Base-by-base conservation (phyloP, 2,888 invertebrate species). In the Palloptera scutellata region DNA sequence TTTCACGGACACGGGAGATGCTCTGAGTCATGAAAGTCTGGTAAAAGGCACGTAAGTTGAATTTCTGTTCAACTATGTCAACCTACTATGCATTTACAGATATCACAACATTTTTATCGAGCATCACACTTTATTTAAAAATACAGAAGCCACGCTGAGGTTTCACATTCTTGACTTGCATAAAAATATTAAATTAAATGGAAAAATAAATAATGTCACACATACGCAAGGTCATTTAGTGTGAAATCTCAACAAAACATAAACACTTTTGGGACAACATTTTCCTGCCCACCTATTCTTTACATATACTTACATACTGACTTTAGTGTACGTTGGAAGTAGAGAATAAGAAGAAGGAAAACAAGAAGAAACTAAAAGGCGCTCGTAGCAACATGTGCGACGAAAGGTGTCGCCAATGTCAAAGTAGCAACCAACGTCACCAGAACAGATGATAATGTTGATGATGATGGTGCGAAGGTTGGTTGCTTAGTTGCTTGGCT, bases 221-320 rank as follows among this genome's bases (percentile, higher is more conserved):
- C 60, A 60, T 60, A 48, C 60, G 60, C 60, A 60, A 60, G 60
- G 60, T 60, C 60, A 60, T 60, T 60, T 60, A 30, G 30, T 30
- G 13, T 20, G 60, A 60, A 60, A 60, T 60, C 60, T 60, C 60
- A 60, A 19, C 60, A 45, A 48, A 60, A 48, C 60, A 60, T 60
- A 48, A 60, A 67, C 60, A 57, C 19, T 60, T 63, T 54, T 54
- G 41, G 13, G 55, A 42, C 30, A 64, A 40, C 48, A 53, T 57
- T 63, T 63, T 45, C 30, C 63, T n/a, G 48, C 45, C 41, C 54
- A 63, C 48, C 30, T 30, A 4, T 48, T 57, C 19, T 51, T 64
- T 51, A 48, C 30, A 19, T 48, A 48, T 48, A 55, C 6, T n/a
- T 15, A n/a, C n/a, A n/a, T n/a, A n/a, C n/a, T n/a, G n/a, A n/a